Conservation (phyloP, 2,888 invertebrate genomes). For the Crepidodera aurea region DNA sequence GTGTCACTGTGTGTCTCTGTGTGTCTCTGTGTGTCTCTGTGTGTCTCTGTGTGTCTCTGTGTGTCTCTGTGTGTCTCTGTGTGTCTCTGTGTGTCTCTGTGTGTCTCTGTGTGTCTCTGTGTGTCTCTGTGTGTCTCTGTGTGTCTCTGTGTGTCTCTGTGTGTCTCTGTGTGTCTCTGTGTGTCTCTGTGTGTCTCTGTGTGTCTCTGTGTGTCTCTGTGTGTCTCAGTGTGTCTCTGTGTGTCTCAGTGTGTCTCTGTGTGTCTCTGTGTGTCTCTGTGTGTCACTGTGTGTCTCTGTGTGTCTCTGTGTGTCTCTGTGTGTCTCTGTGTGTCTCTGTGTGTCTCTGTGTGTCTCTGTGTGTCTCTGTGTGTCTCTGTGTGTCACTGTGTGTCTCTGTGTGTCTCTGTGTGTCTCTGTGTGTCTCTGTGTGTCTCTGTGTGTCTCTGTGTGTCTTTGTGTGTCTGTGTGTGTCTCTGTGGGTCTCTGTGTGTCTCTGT, state of each 20-base stretch:
- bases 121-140: neutral
- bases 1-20: neutral
- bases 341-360: neutral
- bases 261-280: neutral
- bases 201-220: neutral
- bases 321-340: neutral
- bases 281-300: too few relatives aligned
- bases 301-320: neutral
- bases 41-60: neutral
- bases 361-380: neutral
- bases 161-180: neutral
- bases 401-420: too few relatives aligned
- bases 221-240: neutral
- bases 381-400: too few relatives aligned
- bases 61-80: neutral
- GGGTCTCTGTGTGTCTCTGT: too few relatives aligned
- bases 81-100: neutral
- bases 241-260: neutral
- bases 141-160: neutral
- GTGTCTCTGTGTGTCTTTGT: too few relatives aligned
- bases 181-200: neutral
- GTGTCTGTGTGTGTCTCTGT: too few relatives aligned
- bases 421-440: too few relatives aligned
- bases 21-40: neutral
- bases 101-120: neutral